Evolutionary conservation across 2,888 invertebrate species (phyloP), one percentile per base, ranked within the genome.

Genomic region (Glyphotaelius pellucidus): DNA sequence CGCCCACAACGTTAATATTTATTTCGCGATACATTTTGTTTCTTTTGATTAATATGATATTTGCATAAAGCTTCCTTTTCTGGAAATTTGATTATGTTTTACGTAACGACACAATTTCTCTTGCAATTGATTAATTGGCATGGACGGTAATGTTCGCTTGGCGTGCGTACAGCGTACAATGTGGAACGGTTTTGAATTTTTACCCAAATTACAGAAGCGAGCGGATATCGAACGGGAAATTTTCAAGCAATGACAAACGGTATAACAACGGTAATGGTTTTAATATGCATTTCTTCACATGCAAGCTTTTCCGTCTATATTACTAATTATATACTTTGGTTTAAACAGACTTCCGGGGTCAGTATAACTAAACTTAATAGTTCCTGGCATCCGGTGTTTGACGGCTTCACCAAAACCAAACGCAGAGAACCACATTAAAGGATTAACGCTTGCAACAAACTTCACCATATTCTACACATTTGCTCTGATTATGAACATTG

Each of bases 71-170:
- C 19, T 67, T 87, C 67, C 87, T 19, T 67, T 87, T 31, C 87
- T n/a, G 30, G 7, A 47, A 52, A 52, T 87, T 87, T 67, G 87
- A 87, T 87, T 87, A 87, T 87, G 87, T 87, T 87, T 87, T 87
- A 87, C 87, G 52, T 87, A 87, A 87, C 87, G 87, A 47, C 87
- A 87, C 87, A 67, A 87, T 52, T 87, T 87, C 87, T 52, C 87
- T 85, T 87, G 87, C 87, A 87, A 87, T 87, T 67, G 87, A 87
- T 87, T 87, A 87, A 87, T 87, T 67, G 87, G 87, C 87, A 87
- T 67, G 52, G 35, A 31, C 87, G n/a, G 87, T 87, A 87, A 87
- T 87, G 87, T 31, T 32, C 32, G 87, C 87, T 87, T 87, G 87
- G 87, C 87, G 87, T 87, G 87, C 87, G 87, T 87, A 87, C 52